Evolutionary conservation across 2,113 vertebrate species (phyloP), one percentile per base, ranked within the genome.

Genomic region (Puffinus mauretanicus): DNA sequence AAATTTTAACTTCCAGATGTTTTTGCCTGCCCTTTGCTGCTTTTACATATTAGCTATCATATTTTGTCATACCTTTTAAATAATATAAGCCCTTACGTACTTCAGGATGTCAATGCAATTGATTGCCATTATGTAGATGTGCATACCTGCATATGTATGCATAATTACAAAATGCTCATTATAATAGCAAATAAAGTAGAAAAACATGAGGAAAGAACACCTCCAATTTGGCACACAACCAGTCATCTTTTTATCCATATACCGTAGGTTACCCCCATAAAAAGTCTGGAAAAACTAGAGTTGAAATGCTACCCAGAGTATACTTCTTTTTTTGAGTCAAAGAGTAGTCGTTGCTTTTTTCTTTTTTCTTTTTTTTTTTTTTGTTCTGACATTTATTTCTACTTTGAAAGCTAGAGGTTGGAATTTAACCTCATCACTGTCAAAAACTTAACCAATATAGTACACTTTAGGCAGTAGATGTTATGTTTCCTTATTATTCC

Each of bases 401-500:
- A 16, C 44, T 60, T 82, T 82, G 86, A 92, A 87, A 94, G 47
- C 54, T 69, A 36, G n/a, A 77, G 82, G 54, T 60, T 93, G 40
- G 29, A 90, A 86, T 93, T 91, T 94, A 94, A 93, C 83, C 49
- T 91, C 21, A 26, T 83, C 75, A 15, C 72, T 81, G 71, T 95
- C 51, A 92, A 66, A 94, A 96, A 51, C 83, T 20, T 91, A 95
- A 71, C 61, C 20, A 66, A 11, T 88, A 30, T 64, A 88, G 47
- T 90, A 71, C 67, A 72, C 46, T 93, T 90, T 10, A 95, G 78
- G 62, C 57, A 82, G 49, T 71, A 75, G 79, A 78, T 87, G 29
- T 73, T 94, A 29, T 10, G 32, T 83, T 93, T 94, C 87, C 62
- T 38, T 90, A 47, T 87, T 93, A 72, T 88, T 86, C 78, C 38